Evolutionary conservation across 1,140 invertebrate species (phyloP).

Genomic region (Sinella curviseta): DNA sequence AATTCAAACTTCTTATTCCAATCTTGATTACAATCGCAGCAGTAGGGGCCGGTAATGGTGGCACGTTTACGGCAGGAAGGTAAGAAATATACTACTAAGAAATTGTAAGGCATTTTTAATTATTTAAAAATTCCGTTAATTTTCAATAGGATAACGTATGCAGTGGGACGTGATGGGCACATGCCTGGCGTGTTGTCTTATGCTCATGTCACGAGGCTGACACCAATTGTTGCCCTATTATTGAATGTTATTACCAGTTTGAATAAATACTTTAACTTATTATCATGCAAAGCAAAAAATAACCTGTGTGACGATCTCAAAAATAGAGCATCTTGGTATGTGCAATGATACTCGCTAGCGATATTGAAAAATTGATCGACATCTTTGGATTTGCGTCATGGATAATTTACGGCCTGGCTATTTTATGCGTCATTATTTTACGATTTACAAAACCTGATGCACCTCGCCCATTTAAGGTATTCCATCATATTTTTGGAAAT

Average conservation of each 20-base stretch:
- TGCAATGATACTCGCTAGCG: slow-evolving; percentile 71
- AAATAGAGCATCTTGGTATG: slow-evolving; percentile 69
- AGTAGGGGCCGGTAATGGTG: slow-evolving; percentile 69
- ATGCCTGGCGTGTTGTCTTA: slow-evolving; percentile 81
- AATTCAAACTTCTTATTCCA: slow-evolving; percentile 66
- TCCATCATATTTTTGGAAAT: background rate
- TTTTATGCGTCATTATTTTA: slow-evolving; percentile 74
- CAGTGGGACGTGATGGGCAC: slow-evolving; percentile 83
- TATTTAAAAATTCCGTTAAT: background rate
- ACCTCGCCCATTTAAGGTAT: slow-evolving; percentile 70
- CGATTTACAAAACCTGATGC: slow-evolving; percentile 69
- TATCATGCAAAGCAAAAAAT: background rate
- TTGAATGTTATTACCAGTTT: slow-evolving; percentile 80
- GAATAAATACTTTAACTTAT: no score
- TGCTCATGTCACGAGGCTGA: slow-evolving; percentile 74
- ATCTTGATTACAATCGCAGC: slow-evolving; percentile 72
- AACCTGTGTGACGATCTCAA: background rate
- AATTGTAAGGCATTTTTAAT: background rate
- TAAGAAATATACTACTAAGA: slow-evolving; percentile 16
- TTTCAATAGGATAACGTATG: slow-evolving; percentile 77
- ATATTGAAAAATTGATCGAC: slow-evolving; percentile 77
- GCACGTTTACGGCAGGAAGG: slow-evolving; percentile 56
- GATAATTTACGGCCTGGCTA: slow-evolving; percentile 82
- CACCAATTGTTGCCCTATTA: slow-evolving; percentile 79
- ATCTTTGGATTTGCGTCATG: slow-evolving; percentile 86